phyloP scores from a whole-genome alignment of 2,888 invertebrate genomes.

The Polia nebulosa region DNA sequence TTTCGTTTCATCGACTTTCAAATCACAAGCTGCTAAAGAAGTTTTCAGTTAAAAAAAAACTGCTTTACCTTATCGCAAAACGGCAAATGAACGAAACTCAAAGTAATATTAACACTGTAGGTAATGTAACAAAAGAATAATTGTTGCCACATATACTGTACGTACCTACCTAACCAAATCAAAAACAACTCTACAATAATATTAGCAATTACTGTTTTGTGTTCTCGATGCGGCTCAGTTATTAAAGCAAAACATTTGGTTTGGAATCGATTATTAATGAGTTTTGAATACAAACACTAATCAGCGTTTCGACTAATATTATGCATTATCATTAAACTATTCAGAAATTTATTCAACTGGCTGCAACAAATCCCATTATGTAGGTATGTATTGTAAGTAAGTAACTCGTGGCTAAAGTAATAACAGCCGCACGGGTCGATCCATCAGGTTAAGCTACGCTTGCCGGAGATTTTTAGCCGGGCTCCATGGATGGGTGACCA shows the following conservation, averaged over 20 bases:
- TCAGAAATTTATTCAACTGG: neutral
- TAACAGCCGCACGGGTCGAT: no score
- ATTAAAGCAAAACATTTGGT: conserved; percentile 15
- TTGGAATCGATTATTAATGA: conserved; percentile 2
- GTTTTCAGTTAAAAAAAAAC: no score
- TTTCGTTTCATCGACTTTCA: no score
- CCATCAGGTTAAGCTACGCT: no score
- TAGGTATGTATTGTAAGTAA: no score
- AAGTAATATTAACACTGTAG: no score
- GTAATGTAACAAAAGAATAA: no score
- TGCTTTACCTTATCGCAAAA: neutral
- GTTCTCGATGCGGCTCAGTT: neutral
- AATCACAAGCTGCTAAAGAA: no score
- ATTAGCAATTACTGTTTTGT: neutral
- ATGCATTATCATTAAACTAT: conserved; percentile 5
- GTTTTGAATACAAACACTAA: conserved; percentile 17
- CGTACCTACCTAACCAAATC: no score
- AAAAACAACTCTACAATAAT: neutral
- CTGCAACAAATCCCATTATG: neutral
- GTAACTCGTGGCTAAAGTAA: no score
- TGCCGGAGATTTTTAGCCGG: no score
- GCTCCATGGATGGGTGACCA: no score
- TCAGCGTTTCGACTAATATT: conserved; percentile 7
- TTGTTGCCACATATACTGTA: neutral
- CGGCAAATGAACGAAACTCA: neutral